Percentiles rank a stretch among this genome's conserved stretches.
These are phyloP conservation scores for Bambusicola thoracicus DNA, from an alignment of 2,113 vertebrate species.

Conservation along the genomic window DNA sequence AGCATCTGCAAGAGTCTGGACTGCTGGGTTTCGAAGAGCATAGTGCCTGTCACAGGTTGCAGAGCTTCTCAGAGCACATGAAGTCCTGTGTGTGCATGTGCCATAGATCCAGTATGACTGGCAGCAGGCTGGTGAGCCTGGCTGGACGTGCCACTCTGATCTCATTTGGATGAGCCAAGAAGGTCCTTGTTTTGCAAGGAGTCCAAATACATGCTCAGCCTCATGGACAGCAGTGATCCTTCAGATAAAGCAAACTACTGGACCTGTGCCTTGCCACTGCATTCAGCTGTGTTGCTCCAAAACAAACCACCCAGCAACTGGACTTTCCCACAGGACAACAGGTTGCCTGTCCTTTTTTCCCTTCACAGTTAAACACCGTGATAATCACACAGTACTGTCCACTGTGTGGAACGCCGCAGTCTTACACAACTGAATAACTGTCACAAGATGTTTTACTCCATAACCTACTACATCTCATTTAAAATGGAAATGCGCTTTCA, in stretches of 20 bases:
- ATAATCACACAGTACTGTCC: neutral
- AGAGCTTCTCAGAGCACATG: neutral
- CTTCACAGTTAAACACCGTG: neutral
- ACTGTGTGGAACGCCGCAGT: neutral
- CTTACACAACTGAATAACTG: constrained; percentile 29
- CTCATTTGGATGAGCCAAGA: fast-evolving
- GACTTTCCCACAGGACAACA: neutral
- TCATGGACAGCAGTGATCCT: neutral
- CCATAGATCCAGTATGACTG: fast-evolving
- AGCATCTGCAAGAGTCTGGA: neutral
- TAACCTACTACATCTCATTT: constrained; percentile 39
- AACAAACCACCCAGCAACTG: neutral
- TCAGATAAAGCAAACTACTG: neutral
- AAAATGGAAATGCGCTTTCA: constrained; percentile 29
- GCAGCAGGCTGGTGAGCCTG: neutral
- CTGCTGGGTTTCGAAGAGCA: neutral
- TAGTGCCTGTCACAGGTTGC: fast-evolving
- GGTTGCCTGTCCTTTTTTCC: neutral
- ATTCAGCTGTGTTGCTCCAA: neutral
- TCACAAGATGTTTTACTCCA: constrained; percentile 52
- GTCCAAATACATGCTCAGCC: fast-evolving
- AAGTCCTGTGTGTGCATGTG: fast-evolving
- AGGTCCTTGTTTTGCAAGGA: neutral
- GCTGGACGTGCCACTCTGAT: neutral
- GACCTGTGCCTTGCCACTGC: neutral